These are phyloP conservation scores for Sarcophaga bullata DNA, from an alignment of 1,140 invertebrate genomes.

Conservation along the genomic window DNA sequence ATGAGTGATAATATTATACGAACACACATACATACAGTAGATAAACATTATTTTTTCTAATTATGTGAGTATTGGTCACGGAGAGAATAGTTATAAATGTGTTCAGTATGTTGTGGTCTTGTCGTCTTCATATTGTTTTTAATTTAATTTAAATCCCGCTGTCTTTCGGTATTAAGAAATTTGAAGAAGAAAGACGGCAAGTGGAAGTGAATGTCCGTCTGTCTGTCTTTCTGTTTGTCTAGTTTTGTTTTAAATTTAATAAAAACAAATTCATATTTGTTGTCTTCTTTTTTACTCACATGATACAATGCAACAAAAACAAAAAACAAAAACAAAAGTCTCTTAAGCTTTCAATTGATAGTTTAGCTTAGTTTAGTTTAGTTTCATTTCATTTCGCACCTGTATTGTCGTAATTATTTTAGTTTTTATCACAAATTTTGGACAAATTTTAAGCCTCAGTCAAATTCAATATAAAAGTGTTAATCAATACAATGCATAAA, in stretches of 20 bases:
- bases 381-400: slow-evolving; percentile 21
- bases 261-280: neutral
- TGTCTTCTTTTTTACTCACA: slow-evolving; percentile 3
- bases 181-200: neutral
- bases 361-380: neutral
- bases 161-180: neutral
- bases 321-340: neutral
- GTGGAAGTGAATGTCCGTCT: neutral
- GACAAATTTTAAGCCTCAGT: neutral
- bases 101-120: neutral
- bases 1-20: too few species aligned
- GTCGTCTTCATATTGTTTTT: neutral
- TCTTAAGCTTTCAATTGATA: neutral
- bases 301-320: neutral
- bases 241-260: neutral
- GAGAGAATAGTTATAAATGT: too few species aligned
- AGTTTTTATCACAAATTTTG: neutral
- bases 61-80: too few species aligned
- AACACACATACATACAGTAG: too few species aligned
- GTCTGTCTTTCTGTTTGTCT: neutral
- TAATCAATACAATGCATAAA: too few species aligned
- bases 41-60: too few species aligned
- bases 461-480: too few species aligned
- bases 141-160: slow-evolving; percentile 5
- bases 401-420: neutral